These are phyloP conservation scores for Gonioctena quinquepunctata DNA, from an alignment of 1,140 invertebrate genomes.

Conservation along the genomic window DNA sequence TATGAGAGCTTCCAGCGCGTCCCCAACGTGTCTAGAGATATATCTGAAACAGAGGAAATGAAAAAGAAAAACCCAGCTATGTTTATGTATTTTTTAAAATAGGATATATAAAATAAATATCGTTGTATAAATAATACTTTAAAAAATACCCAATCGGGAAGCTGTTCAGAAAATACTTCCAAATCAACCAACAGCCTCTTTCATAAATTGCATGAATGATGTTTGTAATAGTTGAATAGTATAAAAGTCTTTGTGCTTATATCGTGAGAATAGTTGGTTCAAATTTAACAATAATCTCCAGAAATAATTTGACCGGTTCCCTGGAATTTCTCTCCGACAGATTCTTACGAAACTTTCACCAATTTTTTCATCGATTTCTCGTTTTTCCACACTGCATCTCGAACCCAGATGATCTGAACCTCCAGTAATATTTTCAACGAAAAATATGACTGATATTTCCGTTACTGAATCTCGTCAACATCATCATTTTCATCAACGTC, in stretches of 20 bases:
- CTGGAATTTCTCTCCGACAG: background rate
- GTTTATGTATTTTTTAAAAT: no score
- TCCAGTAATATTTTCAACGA: background rate
- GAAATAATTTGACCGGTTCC: background rate
- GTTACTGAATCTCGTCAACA: conserved; percentile 25
- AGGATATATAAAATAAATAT: no score
- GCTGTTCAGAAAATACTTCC: no score
- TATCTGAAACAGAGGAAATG: no score
- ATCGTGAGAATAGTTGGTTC: background rate
- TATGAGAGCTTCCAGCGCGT: no score
- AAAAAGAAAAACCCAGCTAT: no score
- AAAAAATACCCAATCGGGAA: no score
- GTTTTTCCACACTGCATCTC: background rate
- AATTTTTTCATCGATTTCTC: background rate
- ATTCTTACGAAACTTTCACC: background rate
- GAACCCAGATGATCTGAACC: background rate
- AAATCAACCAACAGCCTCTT: no score
- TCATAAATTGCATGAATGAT: no score
- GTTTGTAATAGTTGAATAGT: no score
- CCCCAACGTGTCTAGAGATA: no score
- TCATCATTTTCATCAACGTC: conserved; percentile 39
- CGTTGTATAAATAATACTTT: no score
- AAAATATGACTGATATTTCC: background rate
- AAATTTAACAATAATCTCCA: background rate
- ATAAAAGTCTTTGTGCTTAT: background rate